Evolutionary conservation across 2,888 invertebrate genomes (phyloP).

Genomic region (Operophtera brumata): DNA sequence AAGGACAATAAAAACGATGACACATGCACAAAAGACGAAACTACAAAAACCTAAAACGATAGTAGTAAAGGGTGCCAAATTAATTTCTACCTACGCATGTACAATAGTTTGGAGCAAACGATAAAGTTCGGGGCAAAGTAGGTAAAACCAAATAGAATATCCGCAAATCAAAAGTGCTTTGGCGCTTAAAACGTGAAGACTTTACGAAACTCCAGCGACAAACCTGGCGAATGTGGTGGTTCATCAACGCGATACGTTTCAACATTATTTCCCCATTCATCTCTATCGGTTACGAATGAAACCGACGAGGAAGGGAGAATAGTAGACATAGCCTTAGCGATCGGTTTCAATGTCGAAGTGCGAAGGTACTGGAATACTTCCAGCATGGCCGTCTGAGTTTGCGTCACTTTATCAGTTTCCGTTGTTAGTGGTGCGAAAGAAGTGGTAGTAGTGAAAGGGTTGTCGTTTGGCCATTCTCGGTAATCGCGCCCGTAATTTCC

Average conservation of each 20-base stretch:
- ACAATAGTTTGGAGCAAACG: conserved; percentile 14
- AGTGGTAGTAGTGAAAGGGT: conserved; percentile 76
- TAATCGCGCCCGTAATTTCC: conserved; percentile 64
- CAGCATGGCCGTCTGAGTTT: conserved; percentile 75
- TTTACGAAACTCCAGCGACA: conserved; percentile 75
- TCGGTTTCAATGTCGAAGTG: conserved; percentile 73
- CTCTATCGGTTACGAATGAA: conserved; percentile 63
- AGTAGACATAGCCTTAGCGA: conserved; percentile 66
- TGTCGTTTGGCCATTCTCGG: conserved; percentile 76
- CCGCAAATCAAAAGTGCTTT: conserved; percentile 71
- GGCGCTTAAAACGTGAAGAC: conserved; percentile 61
- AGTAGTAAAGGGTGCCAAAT: conserved; percentile 18
- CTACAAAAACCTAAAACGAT: conserved; percentile 26
- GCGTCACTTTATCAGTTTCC: conserved; percentile 71
- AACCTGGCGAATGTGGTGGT: conserved; percentile 78
- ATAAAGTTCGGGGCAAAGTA: conserved; percentile 15
- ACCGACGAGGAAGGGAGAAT: conserved; percentile 59
- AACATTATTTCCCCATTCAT: conserved; percentile 74
- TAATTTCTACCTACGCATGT: conserved; percentile 22
- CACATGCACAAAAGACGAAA: conserved; percentile 43
- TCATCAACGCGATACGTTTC: conserved; percentile 78
- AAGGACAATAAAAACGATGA: conserved; percentile 16
- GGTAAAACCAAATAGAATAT: conserved; percentile 26
- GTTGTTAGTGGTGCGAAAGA: conserved; percentile 69
- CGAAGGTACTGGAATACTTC: conserved; percentile 78